Evolutionary conservation across 2,113 vertebrate species (phyloP), one percentile per base, ranked within the genome.

Genomic region (Phyllopteryx taeniolatus): DNA sequence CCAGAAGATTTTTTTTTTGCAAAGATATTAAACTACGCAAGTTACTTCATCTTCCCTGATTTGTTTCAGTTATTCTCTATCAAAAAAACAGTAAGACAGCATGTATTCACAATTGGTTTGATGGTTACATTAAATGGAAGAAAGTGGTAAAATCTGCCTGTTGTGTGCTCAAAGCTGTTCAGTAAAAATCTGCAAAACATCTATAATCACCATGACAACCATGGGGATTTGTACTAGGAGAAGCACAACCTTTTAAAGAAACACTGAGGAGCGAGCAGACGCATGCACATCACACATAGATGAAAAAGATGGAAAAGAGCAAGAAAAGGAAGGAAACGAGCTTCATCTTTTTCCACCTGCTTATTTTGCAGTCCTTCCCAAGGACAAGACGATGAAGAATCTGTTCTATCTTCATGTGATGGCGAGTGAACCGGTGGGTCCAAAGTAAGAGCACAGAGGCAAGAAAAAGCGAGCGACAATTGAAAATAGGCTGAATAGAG

Each of bases 401-500:
- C 69, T 42, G 71, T 54, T 86, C 51, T 35, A 64, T 79, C 81
- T 76, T 66, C 60, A 27, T 65, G 72, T 79, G 73, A 70, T 65
- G 69, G 79, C 5, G 46, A 80, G 49, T 63, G 76, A 85, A 81
- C 78, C 73, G 79, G 80, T 80, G 82, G 74, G 82, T 73, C 72
- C 68, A 65, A 60, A 79, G 77, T 65, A 76, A 70, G 73, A 74
- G 71, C 65, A 75, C 70, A 83, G 63, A 71, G 76, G 81, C 56
- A 20, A 75, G 80, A 85, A 88, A 85, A 89, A 80, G 74, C 77
- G 6, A 35, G 14, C 74, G 64, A 67, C 13, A 49, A 75, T 88
- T 72, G 20, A 83, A 87, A 90, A 87, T 87, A 89, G 80, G 79
- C 76, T 47, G 73, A 85, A 87, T 71, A 33, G 82, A 68, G 70